A percentile compares a stretch with the other conserved stretches of the same genome.
Evolutionary conservation across 1,140 invertebrate species (phyloP).

Genomic region (Cydia strobilella): DNA sequence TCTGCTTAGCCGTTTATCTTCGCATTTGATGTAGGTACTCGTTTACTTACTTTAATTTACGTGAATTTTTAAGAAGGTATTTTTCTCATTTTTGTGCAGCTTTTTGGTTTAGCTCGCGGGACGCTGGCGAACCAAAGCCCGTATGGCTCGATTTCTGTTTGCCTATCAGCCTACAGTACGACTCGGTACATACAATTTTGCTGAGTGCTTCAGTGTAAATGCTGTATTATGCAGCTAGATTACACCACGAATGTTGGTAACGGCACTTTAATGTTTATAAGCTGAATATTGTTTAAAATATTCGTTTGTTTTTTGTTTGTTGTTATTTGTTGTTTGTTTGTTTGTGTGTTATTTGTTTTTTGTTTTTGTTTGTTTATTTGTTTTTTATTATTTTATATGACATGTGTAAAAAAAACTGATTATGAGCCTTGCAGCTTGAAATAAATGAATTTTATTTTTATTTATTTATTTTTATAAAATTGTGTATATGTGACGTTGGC

Average conservation of each 20-base stretch:
- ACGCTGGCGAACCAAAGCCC: neutral
- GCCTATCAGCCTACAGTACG: conserved; percentile 1
- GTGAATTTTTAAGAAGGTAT: neutral
- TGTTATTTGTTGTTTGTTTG: too few relatives aligned
- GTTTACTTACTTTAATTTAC: conserved; percentile 1
- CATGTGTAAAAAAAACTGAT: too few relatives aligned
- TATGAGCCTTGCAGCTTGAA: too few relatives aligned
- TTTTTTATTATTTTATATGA: too few relatives aligned
- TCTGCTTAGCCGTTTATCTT: conserved; percentile 8
- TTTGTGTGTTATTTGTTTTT: too few relatives aligned
- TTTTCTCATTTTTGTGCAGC: neutral
- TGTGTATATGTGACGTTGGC: neutral
- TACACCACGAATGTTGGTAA: conserved; percentile 5
- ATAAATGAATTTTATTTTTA: too few relatives aligned
- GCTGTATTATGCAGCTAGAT: conserved; percentile 29
- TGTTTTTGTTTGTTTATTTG: too few relatives aligned
- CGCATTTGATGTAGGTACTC: neutral
- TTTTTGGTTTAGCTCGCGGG: neutral
- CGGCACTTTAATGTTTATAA: conserved; percentile 19
- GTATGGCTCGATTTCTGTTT: conserved; percentile 20
- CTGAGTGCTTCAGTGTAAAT: conserved; percentile 25
- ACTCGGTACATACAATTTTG: conserved; percentile 27
- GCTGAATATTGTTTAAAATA: conserved; percentile 9
- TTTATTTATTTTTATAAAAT: too few relatives aligned
- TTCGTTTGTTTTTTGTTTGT: too few relatives aligned